phyloP scores from a whole-genome alignment of 1,140 invertebrate species.

The Danaus melanippus region DNA sequence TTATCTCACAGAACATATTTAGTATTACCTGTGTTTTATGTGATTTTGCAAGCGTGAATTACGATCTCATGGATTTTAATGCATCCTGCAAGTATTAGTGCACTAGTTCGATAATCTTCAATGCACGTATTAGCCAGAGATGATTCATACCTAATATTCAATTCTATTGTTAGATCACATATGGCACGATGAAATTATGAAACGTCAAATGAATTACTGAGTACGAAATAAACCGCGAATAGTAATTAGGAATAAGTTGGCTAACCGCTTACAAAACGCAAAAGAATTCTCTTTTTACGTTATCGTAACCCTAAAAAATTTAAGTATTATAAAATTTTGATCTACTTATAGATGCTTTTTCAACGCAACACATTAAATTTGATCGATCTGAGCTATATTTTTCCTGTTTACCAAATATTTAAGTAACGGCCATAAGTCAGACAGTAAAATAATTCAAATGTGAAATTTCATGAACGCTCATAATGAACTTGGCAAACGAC shows the following conservation, averaged over 20 bases:
- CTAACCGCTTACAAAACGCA: too few relatives aligned
- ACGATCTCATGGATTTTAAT: slow-evolving; percentile 69
- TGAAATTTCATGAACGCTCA: slow-evolving; percentile 72
- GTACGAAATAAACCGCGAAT: too few relatives aligned
- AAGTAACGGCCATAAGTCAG: slow-evolving; percentile 72
- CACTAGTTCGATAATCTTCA: slow-evolving; percentile 68
- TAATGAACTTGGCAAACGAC: slow-evolving; percentile 71
- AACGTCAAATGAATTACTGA: slow-evolving; percentile 34
- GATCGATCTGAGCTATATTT: slow-evolving; percentile 70
- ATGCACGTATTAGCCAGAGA: slow-evolving; percentile 58
- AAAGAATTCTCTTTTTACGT: too few relatives aligned
- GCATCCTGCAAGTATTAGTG: slow-evolving; percentile 62
- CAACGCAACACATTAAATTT: slow-evolving; percentile 62
- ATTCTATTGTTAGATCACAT: slow-evolving; percentile 65
- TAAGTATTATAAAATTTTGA: too few relatives aligned
- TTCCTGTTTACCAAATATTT: slow-evolving; percentile 73
- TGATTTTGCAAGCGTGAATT: slow-evolving; percentile 58
- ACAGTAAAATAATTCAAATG: slow-evolving; percentile 72
- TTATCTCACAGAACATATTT: too few relatives aligned
- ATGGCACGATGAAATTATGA: slow-evolving; percentile 55
- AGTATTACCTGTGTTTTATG: too few relatives aligned
- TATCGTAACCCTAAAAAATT: too few relatives aligned
- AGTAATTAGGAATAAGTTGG: too few relatives aligned
- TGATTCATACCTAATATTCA: slow-evolving; percentile 61
- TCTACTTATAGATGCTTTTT: slow-evolving; percentile 35